A percentile compares a stretch with the other conserved stretches of the same genome.
Conservation (phyloP, 2,113 vertebrate species). For the Corydoras sp. region DNA sequence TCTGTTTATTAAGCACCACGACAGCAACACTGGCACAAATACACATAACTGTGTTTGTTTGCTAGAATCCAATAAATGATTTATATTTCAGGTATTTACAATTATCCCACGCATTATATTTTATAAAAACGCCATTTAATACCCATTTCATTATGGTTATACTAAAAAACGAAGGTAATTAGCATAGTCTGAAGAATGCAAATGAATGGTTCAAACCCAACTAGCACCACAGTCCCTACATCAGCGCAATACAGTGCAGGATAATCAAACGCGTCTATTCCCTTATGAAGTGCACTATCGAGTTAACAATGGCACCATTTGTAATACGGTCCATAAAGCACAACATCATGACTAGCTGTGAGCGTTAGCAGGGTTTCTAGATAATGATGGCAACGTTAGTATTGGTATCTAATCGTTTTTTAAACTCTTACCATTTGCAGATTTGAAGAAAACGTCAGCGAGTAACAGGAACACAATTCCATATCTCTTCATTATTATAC, state of each 20-base stretch:
- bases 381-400: neutral
- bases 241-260: neutral
- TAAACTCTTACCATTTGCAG: neutral
- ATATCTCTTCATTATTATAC: neutral
- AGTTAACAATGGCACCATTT: neutral
- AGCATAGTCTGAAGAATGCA: neutral
- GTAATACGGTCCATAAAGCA: neutral
- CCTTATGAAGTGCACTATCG: neutral
- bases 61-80: no score
- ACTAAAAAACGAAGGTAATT: neutral
- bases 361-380: neutral
- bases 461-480: neutral
- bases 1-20: no score
- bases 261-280: neutral
- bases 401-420: neutral
- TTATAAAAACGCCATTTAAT: no score
- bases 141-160: no score
- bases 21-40: no score
- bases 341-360: neutral
- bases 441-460: neutral
- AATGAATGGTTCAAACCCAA: neutral
- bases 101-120: no score
- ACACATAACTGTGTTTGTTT: no score
- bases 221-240: neutral
- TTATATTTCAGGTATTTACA: no score